phyloP scores from a whole-genome alignment of 2,113 vertebrate species.

The Brachirus orientalis region DNA sequence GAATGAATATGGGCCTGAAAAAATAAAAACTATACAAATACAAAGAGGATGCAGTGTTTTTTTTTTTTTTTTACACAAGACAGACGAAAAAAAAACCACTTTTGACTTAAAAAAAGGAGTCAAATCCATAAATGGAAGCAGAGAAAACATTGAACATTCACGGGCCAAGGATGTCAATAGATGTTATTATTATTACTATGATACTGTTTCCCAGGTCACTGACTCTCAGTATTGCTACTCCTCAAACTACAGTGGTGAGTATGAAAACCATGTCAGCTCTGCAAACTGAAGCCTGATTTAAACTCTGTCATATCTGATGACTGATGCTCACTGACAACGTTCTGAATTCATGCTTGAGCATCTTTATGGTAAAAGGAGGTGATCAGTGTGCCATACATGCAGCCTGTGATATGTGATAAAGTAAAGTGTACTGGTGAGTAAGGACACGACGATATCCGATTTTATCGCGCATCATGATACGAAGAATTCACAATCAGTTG shows the following conservation, averaged over 20 bases:
- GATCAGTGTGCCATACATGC: too few relatives aligned
- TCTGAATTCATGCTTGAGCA: too few relatives aligned
- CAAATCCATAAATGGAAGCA: constrained; percentile 12
- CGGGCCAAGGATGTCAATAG: constrained; percentile 12
- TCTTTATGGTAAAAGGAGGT: too few relatives aligned
- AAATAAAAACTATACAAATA: constrained; percentile 21
- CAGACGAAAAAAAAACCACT: constrained; percentile 15
- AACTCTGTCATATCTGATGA: too few relatives aligned
- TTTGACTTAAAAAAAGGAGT: constrained; percentile 27
- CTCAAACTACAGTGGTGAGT: neutral
- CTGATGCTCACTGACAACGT: too few relatives aligned
- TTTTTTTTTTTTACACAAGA: constrained; percentile 27
- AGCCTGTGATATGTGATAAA: too few relatives aligned
- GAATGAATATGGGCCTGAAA: constrained; percentile 15
- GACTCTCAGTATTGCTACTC: constrained; percentile 36
- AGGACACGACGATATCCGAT: too few relatives aligned
- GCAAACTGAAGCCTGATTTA: constrained; percentile 32
- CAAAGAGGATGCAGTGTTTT: constrained; percentile 39
- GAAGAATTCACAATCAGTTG: too few relatives aligned
- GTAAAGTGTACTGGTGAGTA: too few relatives aligned
- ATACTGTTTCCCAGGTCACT: constrained; percentile 12
- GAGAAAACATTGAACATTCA: constrained; percentile 42
- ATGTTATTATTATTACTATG: neutral
- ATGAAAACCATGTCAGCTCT: constrained; percentile 20
- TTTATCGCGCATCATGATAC: too few relatives aligned